phyloP scores from a whole-genome alignment of 2,797 vertebrate species.

The Chrosomus eos region DNA sequence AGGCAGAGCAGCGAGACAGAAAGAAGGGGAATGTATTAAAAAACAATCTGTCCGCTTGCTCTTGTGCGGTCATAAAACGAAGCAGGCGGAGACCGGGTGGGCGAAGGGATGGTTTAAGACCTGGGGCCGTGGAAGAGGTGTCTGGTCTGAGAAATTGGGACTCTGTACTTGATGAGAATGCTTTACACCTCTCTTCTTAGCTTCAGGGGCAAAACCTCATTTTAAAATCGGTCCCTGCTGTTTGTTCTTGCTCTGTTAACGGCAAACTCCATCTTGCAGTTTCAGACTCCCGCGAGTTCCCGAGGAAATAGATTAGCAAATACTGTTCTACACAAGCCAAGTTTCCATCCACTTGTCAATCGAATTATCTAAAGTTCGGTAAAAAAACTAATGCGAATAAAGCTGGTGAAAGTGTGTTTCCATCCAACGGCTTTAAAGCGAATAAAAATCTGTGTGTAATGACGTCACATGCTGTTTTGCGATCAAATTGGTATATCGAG shows the following conservation, averaged over 20 bases:
- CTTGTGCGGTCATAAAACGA: conserved; percentile 48
- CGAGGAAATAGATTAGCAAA: conserved; percentile 39
- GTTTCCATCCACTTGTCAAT: no score
- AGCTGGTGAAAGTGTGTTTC: no score
- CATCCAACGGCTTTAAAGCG: no score
- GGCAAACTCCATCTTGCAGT: conserved; percentile 11
- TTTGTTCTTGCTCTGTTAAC: conserved; percentile 55
- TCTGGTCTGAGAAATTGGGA: conserved; percentile 57
- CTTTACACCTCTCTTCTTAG: conserved; percentile 45
- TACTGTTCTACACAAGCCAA: conserved; percentile 28
- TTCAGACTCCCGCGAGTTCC: conserved; percentile 41
- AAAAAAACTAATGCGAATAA: no score
- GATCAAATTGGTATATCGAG: no score
- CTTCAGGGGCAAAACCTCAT: conserved; percentile 53
- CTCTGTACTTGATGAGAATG: conserved; percentile 54
- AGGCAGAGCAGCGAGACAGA: conserved; percentile 19
- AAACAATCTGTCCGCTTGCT: conserved; percentile 43
- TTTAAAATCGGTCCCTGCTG: conserved; percentile 50
- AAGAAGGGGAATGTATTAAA: conserved; percentile 40
- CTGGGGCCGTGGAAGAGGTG: conserved; percentile 53
- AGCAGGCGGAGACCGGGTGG: conserved; percentile 28
- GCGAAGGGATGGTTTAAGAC: conserved; percentile 43
- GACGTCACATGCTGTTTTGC: no score
- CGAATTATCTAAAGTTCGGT: no score
- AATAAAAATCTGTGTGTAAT: no score